Evolutionary conservation across 2,113 vertebrate genomes (phyloP).

Genomic region (Aythya baeri): DNA sequence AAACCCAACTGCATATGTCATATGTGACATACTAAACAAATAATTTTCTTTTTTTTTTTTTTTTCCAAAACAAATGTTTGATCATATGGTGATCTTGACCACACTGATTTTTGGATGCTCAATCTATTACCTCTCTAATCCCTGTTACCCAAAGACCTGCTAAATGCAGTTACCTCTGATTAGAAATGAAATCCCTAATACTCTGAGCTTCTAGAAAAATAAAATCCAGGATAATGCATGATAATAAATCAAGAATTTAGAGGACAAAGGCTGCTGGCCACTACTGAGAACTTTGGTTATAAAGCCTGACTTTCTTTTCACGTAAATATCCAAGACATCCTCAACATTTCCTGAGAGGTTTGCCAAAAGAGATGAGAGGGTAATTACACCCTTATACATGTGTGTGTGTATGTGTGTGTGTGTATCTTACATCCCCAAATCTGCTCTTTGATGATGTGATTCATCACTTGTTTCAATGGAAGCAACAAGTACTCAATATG

Average conservation of each 20-base stretch:
- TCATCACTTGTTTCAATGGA: background rate
- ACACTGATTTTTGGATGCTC: background rate
- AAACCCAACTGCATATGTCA: background rate
- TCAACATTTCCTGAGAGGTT: background rate
- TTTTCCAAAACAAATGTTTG: background rate
- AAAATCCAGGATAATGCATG: background rate
- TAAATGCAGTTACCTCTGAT: background rate
- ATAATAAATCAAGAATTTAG: background rate
- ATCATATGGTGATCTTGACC: background rate
- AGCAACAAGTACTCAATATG: fast-evolving
- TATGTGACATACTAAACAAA: background rate
- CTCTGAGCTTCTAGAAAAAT: background rate
- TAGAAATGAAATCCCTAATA: background rate
- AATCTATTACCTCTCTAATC: background rate
- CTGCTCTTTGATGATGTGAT: background rate
- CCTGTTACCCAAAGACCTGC: background rate
- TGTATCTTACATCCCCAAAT: background rate
- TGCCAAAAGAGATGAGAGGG: background rate
- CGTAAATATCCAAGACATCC: background rate
- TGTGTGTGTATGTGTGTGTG: no score
- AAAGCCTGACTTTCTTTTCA: background rate
- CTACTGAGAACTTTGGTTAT: background rate
- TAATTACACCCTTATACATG: background rate
- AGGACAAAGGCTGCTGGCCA: background rate
- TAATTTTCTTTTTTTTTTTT: background rate